phyloP scores from a whole-genome alignment of 2,113 vertebrate genomes.

The Accipiter cooperii region DNA sequence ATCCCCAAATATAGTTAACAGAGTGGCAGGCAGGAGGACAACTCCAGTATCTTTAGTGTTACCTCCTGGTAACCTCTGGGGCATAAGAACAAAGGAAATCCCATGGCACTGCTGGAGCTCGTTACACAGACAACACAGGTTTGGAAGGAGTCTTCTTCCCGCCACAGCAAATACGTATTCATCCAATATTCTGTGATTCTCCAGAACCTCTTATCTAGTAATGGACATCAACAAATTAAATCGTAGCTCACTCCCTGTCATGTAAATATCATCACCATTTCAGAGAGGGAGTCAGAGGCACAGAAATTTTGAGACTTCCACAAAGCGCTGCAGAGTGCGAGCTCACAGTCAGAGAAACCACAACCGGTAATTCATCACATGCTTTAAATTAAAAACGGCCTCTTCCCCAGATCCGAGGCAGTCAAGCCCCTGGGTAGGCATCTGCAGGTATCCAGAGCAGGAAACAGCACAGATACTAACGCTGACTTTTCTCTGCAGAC shows the following conservation, averaged over 20 bases:
- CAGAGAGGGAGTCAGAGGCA: neutral
- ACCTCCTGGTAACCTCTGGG: neutral
- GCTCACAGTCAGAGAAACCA: neutral
- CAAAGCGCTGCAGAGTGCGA: neutral
- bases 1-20: neutral
- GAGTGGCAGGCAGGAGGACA: neutral
- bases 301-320: neutral
- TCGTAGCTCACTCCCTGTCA: neutral
- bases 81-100: neutral
- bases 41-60: neutral
- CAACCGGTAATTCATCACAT: neutral
- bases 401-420: neutral
- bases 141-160: neutral
- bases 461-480: neutral
- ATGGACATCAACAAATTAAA: neutral
- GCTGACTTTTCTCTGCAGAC: neutral
- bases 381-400: neutral
- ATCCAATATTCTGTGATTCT: neutral
- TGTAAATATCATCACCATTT: neutral
- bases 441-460: neutral
- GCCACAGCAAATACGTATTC: neutral
- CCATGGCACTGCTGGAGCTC: neutral
- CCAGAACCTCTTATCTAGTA: neutral
- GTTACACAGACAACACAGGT: rapidly evolving
- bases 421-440: neutral